These are phyloP conservation scores for Diplodus puntazzo DNA, from an alignment of 2,797 vertebrate genomes.

Conservation along the genomic window DNA sequence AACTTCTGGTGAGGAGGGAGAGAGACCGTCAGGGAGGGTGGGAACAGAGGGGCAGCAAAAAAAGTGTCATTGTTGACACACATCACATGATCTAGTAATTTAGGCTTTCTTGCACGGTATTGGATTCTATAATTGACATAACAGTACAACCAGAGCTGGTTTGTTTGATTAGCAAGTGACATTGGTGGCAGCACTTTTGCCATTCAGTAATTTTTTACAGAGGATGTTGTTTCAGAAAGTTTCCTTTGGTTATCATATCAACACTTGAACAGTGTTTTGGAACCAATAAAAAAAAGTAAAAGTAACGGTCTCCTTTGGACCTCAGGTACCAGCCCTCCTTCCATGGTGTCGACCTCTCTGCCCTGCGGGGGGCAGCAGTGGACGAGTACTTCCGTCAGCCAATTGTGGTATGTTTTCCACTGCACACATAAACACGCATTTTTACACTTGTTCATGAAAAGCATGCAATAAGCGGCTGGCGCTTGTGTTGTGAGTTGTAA, in stretches of 20 bases:
- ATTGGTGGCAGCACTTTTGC: no score
- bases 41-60: not conserved
- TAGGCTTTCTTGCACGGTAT: no score
- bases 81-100: no score
- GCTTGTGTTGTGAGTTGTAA: no score
- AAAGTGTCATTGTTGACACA: no score
- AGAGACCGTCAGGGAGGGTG: not conserved
- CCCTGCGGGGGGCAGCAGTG: constrained; percentile 94
- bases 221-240: no score
- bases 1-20: constrained; percentile 94
- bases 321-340: constrained; percentile 97
- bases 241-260: not conserved
- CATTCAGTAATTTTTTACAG: no score
- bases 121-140: no score
- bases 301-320: not conserved
- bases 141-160: no score
- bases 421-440: not conserved
- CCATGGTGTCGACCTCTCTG: constrained; percentile 96
- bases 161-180: no score
- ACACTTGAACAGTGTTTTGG: not conserved
- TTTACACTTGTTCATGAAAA: not conserved
- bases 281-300: not conserved
- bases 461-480: no score
- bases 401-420: constrained; percentile 88
- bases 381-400: constrained; percentile 98